phyloP scores from a whole-genome alignment of 2,113 vertebrate species.

The Rhabdornis inornatus region DNA sequence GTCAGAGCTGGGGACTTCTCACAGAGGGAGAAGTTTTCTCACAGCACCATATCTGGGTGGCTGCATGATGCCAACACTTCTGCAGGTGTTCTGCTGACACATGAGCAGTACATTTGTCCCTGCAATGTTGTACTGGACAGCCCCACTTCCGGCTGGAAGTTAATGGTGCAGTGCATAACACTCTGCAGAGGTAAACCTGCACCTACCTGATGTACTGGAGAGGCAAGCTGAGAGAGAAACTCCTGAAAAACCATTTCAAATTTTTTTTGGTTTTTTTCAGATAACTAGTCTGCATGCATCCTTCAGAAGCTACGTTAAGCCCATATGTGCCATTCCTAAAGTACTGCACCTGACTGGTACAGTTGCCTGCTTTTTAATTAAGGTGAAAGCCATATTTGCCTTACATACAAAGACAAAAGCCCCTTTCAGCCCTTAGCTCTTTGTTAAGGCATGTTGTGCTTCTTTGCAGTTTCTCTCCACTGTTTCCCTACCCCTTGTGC shows the following conservation, averaged over 20 bases:
- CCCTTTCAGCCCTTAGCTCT: neutral
- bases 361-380: neutral
- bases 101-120: neutral
- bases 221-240: neutral
- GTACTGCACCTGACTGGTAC: neutral
- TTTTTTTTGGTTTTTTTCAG: neutral
- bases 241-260: neutral
- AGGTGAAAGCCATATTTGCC: neutral
- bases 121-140: neutral
- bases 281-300: neutral
- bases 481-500: neutral
- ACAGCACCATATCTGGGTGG: neutral
- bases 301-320: neutral
- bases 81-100: fast-evolving
- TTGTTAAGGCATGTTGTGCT: neutral
- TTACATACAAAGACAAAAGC: neutral
- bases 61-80: neutral
- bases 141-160: neutral
- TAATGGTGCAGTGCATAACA: neutral
- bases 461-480: neutral
- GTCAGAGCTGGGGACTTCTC: neutral
- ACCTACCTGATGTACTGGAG: neutral
- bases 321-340: neutral
- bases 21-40: neutral
- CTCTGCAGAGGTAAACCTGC: neutral